Evolutionary conservation across 1,140 invertebrate genomes (phyloP), one percentile per base, ranked within the genome.

Genomic region (Vanessa atalanta): DNA sequence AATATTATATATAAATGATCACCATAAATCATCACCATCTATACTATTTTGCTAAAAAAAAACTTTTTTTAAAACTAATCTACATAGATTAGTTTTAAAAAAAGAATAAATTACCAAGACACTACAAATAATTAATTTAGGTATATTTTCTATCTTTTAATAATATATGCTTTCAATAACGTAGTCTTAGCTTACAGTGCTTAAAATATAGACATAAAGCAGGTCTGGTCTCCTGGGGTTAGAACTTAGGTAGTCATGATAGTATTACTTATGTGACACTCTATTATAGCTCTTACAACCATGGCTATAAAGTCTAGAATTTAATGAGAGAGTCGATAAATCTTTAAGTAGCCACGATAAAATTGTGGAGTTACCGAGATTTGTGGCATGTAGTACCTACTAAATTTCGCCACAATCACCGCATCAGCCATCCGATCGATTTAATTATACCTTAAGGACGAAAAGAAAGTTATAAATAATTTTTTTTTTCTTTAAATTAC

Each of bases 131-230:
- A 43, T 8, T 43, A 43, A 43, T 43, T 43, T 43, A 14, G 14
- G 48, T 50, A n/a, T n/a, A 48, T 50, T n/a, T 50, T 50, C 0
- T n/a, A 50, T 15, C n/a, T n/a, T n/a, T 53, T 53, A 53, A 53
- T 53, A 53, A 53, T 53, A 16, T n/a, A 53, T n/a, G 15, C 14
- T 15, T 3, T 53, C 50, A 53, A 8, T 53, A n/a, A 15, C 3
- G 50, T 16, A 53, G 50, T 20, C n/a, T n/a, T n/a, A n/a, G 50
- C n/a, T 53, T 53, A 3, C n/a, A 53, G 50, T 9, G 50, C 50
- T 53, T 53, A 53, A 53, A 53, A 53, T 53, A n/a, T 53, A 53
- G 50, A 53, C 15, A 53, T 53, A 53, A 53, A 53, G 15, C 50
- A 16, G 50, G 50, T 53, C 50, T 53, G n/a, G 50, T 53, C 50